Evolutionary conservation across 2,888 invertebrate genomes (phyloP).

Genomic region (Hydraecia micacea): DNA sequence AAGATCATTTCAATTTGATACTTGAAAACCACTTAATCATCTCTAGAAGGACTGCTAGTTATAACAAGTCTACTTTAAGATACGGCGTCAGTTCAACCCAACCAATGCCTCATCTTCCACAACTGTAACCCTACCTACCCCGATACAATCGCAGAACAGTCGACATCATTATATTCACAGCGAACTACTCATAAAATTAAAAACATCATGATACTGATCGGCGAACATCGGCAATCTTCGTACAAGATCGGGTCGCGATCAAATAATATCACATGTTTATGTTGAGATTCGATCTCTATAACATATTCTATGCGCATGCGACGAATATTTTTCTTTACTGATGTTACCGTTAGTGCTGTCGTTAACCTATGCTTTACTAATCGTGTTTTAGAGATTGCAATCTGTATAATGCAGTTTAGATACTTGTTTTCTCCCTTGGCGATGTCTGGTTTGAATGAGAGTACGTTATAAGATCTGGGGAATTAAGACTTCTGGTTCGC

Average conservation of each 20-base stretch:
- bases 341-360: conserved; percentile 66
- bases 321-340: conserved; percentile 69
- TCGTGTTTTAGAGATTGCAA: conserved; percentile 66
- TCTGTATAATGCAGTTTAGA: conserved; percentile 56
- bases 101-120: conserved; percentile 27
- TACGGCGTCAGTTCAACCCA: not conserved
- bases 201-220: conserved; percentile 79
- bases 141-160: conserved; percentile 46
- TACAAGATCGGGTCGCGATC: conserved; percentile 75
- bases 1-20: not conserved
- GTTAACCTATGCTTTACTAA: conserved; percentile 65
- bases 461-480: conserved; percentile 33
- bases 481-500: conserved; percentile 30
- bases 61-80: not conserved
- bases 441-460: conserved; percentile 42
- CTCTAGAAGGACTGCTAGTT: not conserved
- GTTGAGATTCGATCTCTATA: conserved; percentile 79
- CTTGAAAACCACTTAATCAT: not conserved
- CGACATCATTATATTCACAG: conserved; percentile 69
- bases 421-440: conserved; percentile 53
- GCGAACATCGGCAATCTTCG: conserved; percentile 76
- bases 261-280: conserved; percentile 85
- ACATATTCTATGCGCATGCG: conserved; percentile 67
- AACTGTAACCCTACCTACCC: conserved; percentile 42
- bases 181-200: conserved; percentile 79